Percentiles rank a stretch among this genome's conserved stretches.
phyloP scores from a whole-genome alignment of 1,140 invertebrate genomes.

The Lepeophtheirus salmonis region DNA sequence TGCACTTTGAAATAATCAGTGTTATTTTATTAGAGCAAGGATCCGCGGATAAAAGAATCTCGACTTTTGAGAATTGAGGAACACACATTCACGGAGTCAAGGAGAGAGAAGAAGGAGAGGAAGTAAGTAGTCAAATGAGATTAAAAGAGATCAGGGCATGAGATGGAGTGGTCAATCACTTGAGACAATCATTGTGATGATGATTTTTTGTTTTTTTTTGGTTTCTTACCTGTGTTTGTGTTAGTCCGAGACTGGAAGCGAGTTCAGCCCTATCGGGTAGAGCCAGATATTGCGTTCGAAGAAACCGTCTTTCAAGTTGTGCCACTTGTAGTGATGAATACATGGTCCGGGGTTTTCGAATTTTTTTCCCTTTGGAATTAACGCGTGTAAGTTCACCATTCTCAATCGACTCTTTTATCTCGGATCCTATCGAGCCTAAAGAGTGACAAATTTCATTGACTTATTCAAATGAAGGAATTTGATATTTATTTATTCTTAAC shows the following conservation, averaged over 20 bases:
- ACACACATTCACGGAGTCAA: no score
- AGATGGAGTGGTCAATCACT: no score
- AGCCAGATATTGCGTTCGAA: conserved; percentile 92
- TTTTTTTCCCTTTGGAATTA: conserved; percentile 93
- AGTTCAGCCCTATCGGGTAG: conserved; percentile 91
- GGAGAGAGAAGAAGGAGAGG: no score
- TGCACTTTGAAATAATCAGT: no score
- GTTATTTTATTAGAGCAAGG: no score
- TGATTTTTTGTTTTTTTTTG: no score
- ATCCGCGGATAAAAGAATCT: no score
- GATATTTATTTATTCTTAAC: neutral
- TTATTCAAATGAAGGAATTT: neutral
- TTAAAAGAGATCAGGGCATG: no score
- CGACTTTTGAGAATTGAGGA: no score
- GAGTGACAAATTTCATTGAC: no score
- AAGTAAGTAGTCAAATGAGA: no score
- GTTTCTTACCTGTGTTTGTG: conserved; percentile 94
- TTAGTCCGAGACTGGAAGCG: conserved; percentile 84
- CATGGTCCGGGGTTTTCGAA: conserved; percentile 95
- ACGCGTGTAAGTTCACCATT: conserved; percentile 32
- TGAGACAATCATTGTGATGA: no score
- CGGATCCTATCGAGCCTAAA: neutral
- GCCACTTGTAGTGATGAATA: conserved; percentile 94
- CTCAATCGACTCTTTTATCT: conserved; percentile 15
- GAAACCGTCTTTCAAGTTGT: conserved; percentile 59